Evolutionary conservation across 2,888 invertebrate genomes (phyloP), one percentile per base, ranked within the genome.

Genomic region (Celastrina argiolus): DNA sequence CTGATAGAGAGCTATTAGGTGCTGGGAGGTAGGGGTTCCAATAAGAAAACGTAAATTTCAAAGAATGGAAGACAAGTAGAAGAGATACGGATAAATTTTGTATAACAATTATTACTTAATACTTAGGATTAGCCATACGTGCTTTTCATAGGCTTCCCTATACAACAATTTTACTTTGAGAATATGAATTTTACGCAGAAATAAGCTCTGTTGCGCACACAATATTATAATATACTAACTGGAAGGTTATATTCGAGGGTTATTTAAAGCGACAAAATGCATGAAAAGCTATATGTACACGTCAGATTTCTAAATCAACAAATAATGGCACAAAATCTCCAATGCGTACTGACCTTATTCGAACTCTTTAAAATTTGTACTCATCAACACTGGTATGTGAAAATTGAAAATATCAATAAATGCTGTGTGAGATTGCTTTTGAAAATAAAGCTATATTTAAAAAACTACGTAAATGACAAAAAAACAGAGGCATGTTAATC

Each of bases 21-120:
- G 12, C 7, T 12, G 39, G 31, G 36, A 14, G 61, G 36, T 61
- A 39, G 61, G 61, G 39, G 5, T 34, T 39, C 36, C 16, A 61
- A 58, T 61, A 39, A 61, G 36, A 59, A 34, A 36, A 36, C 18
- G 61, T 36, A 36, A 65, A 58, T 36, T 65, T 65, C 28, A 42
- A 41, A 41, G 58, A 65, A 65, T 65, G 65, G 65, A 65, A 65
- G 65, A 65, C 65, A 58, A 65, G 41, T 56, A 39, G 65, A 42
- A 42, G 31, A 41, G 39, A 42, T 58, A 58, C 41, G 12, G 31
- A 41, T 65, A 42, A 58, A 26, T 58, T 41, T 41, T n/a, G 41
- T 16, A 12, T 31, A 41, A 41, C 28, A 51, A 22, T 51, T 22
- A 26, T n/a, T 22, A 58, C 4, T 41, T 10, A 39, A 56, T 41